A percentile compares a stretch with the other conserved stretches of the same genome.
phyloP scores from a whole-genome alignment of 2,888 invertebrate species.

The Ochropleura leucogaster region DNA sequence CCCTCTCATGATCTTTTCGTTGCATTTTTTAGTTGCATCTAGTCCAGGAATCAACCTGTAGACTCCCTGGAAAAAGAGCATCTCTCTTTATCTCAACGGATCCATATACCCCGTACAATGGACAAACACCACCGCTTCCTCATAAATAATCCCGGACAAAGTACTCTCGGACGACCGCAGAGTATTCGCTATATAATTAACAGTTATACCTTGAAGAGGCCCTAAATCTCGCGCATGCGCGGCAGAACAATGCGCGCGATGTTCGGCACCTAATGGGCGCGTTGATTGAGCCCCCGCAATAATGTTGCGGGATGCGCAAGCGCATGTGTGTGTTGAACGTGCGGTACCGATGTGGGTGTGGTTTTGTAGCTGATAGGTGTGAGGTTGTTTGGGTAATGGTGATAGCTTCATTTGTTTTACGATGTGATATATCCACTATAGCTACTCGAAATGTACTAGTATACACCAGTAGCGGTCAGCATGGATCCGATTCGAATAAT shows the following conservation, averaged over 20 bases:
- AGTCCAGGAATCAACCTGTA: neutral
- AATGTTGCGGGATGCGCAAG: conserved; percentile 72
- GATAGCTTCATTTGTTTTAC: conserved; percentile 41
- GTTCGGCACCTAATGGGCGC: conserved; percentile 83
- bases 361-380: conserved; percentile 34
- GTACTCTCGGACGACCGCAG: conserved; percentile 78
- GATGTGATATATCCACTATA: neutral
- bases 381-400: conserved; percentile 20
- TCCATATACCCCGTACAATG: conserved; percentile 58
- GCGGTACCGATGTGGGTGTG: conserved; percentile 44
- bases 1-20: neutral
- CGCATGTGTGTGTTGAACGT: conserved; percentile 57
- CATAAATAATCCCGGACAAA: conserved; percentile 83
- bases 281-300: conserved; percentile 79
- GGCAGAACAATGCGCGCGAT: conserved; percentile 83
- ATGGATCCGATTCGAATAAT: neutral
- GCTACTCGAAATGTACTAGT: neutral
- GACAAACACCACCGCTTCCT: conserved; percentile 72
- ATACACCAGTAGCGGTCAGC: neutral
- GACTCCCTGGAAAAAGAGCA: too few relatives aligned
- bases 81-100: neutral
- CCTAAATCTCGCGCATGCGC: conserved; percentile 81
- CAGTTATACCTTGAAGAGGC: conserved; percentile 85
- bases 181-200: conserved; percentile 86
- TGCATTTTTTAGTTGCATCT: too few relatives aligned